Evolutionary conservation across 2,113 vertebrate genomes (phyloP).

Genomic region (Pao palembangensis): DNA sequence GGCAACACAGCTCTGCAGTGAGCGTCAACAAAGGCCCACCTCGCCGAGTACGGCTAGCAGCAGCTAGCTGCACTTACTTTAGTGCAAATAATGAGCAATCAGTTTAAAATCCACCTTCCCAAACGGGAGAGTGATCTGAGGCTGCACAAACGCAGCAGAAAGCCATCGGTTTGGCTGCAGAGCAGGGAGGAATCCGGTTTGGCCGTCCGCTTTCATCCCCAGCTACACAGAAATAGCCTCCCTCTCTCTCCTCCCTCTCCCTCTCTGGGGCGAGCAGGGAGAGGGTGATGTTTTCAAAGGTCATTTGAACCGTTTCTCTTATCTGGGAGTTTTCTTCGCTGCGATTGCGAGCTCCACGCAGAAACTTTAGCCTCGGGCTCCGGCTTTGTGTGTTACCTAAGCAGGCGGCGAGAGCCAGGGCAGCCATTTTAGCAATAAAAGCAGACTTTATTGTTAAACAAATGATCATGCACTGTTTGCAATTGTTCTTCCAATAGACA

Average conservation of each 20-base stretch:
- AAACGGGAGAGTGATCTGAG: conserved; percentile 29
- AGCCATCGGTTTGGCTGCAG: conserved; percentile 17
- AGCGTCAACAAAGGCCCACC: conserved; percentile 16
- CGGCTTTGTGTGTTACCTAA: conserved; percentile 44
- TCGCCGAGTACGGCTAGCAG: conserved; percentile 14
- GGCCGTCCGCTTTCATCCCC: conserved; percentile 57
- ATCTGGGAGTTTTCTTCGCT: conserved; percentile 57
- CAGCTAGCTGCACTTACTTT: not conserved
- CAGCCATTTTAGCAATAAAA: conserved; percentile 9
- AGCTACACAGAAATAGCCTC: conserved; percentile 36
- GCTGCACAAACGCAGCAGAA: conserved; percentile 56
- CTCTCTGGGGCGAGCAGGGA: conserved; percentile 35
- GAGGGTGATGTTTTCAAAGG: conserved; percentile 71
- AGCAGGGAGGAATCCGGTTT: conserved; percentile 37
- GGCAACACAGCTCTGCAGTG: conserved; percentile 5
- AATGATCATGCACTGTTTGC: too few relatives aligned
- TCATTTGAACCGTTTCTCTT: conserved; percentile 67
- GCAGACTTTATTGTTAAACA: conserved; percentile 7
- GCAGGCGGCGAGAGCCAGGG: conserved; percentile 9
- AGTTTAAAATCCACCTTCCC: not conserved
- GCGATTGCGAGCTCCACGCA: conserved; percentile 45
- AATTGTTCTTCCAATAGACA: too few relatives aligned
- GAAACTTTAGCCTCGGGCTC: conserved; percentile 53
- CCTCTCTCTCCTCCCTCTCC: conserved; percentile 6
- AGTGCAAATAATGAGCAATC: too few relatives aligned